phyloP scores from a whole-genome alignment of 30 jellyfish, hydroid and myxozoan genomes.

The Nemopilema nomurai region DNA sequence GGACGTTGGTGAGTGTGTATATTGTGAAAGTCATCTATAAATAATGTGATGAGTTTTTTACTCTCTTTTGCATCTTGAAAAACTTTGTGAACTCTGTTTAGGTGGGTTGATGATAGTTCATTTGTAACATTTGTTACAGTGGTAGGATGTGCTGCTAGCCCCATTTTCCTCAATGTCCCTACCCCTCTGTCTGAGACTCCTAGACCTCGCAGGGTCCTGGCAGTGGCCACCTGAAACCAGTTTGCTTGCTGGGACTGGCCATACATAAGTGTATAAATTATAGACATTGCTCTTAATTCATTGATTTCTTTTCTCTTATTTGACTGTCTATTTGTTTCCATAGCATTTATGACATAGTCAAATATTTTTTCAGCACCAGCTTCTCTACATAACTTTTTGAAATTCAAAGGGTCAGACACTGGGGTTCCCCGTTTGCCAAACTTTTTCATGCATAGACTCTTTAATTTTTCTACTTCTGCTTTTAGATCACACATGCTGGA shows the following conservation, averaged over 20 bases:
- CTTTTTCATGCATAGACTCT: conserved; percentile 6
- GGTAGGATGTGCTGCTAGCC: conserved; percentile 22
- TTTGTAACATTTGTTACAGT: neutral
- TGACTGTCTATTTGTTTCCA: conserved; percentile 10
- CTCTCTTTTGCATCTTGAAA: conserved; percentile 15
- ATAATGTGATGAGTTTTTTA: conserved; percentile 9
- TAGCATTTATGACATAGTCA: neutral
- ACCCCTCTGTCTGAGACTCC: conserved; percentile 20
- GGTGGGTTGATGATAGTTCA: conserved; percentile 19
- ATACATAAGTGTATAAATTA: conserved; percentile 19
- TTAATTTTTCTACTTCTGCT: neutral
- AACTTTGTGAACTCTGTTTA: neutral
- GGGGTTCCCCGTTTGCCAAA: conserved; percentile 31
- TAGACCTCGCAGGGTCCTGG: conserved; percentile 21
- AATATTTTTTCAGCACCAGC: conserved; percentile 36
- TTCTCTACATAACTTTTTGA: conserved; percentile 11
- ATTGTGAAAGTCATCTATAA: conserved; percentile 34
- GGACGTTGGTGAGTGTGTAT: conserved; percentile 47
- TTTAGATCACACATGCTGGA: neutral
- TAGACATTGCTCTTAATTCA: conserved; percentile 9
- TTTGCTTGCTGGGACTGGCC: conserved; percentile 41
- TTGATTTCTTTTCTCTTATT: conserved; percentile 13
- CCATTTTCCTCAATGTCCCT: neutral
- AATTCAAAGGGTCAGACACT: conserved; percentile 18
- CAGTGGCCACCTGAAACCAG: conserved; percentile 36